A percentile compares a stretch with the other conserved stretches of the same genome.
Evolutionary conservation across 2,113 vertebrate genomes (phyloP).

Genomic region (Lophochroa leadbeateri): DNA sequence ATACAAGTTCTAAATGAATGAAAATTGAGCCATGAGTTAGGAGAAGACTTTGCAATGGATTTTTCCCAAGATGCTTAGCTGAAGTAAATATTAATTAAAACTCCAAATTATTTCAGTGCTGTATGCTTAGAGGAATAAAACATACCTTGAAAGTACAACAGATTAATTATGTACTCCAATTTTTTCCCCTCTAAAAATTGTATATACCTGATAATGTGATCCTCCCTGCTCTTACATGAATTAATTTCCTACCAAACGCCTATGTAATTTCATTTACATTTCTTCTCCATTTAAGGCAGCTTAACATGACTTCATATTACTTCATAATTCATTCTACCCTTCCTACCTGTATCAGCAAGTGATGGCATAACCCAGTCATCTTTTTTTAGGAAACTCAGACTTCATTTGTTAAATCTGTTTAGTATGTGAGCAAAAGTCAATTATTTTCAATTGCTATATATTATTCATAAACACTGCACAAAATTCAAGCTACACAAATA

Average conservation of each 20-base stretch:
- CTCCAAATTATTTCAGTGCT: background rate
- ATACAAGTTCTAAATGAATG: background rate
- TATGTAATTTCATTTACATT: background rate
- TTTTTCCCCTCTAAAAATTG: background rate
- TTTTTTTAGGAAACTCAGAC: background rate
- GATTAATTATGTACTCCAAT: background rate
- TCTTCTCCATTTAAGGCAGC: background rate
- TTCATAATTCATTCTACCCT: background rate
- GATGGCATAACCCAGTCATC: background rate
- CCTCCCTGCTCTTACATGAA: background rate
- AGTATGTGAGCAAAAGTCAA: background rate
- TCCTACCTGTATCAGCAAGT: background rate
- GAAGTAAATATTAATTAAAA: background rate
- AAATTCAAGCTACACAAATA: background rate
- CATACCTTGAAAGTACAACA: background rate
- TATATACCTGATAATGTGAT: background rate
- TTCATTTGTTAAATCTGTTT: background rate
- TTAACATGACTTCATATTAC: background rate
- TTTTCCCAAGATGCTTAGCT: background rate
- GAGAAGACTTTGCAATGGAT: background rate
- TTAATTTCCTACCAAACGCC: background rate
- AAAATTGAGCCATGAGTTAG: background rate
- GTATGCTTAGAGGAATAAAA: background rate
- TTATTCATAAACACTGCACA: constrained; percentile 5
- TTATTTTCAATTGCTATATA: constrained; percentile 13